Base-by-base conservation (phyloP, 2,888 invertebrate genomes). In the Belgica antarctica region DNA sequence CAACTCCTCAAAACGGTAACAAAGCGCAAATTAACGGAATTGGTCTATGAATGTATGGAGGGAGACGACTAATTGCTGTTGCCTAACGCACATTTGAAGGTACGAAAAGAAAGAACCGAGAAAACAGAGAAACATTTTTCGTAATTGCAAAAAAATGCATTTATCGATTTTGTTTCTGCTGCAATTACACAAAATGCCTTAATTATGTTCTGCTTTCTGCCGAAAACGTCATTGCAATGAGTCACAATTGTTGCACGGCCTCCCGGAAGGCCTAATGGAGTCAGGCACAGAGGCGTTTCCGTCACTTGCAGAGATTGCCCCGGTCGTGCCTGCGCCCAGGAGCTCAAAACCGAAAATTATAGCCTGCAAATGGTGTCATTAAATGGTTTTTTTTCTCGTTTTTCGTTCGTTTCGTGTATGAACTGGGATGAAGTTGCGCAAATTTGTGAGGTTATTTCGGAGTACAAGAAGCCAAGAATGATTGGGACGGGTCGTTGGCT, bases 341-440 rank as follows among this genome's bases (percentile, higher is more conserved):
- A 62, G 31, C 34, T 62, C 62, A 65, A 27, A 65, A 65, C 41
- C 24, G 22, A 65, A 65, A 65, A 65, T 65, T 65, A 65, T 17
- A 65, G 46, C 46, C 27, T 25, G 17, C 34, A 15, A 46, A 65
- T 10, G 10, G n/a, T 62, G 36, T 62, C 62, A 62, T 62, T 62
- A 62, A 62, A 62, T 59, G 25, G 57, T 57, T 57, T 57, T 57
- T 57, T 10, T 17, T 4, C 57, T n/a, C n/a, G n/a, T n/a, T n/a
- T n/a, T n/a, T n/a, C n/a, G n/a, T n/a, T n/a, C n/a, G n/a, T n/a
- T n/a, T n/a, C n/a, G n/a, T n/a, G n/a, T n/a, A n/a, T n/a, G n/a
- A n/a, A n/a, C n/a, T n/a, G n/a, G n/a, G n/a, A n/a, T n/a, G n/a
- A n/a, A n/a, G n/a, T n/a, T n/a, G n/a, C n/a, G n/a, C n/a, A n/a